Conservation (phyloP, 2,797 vertebrate genomes). For the Myiothlypis coronata region DNA sequence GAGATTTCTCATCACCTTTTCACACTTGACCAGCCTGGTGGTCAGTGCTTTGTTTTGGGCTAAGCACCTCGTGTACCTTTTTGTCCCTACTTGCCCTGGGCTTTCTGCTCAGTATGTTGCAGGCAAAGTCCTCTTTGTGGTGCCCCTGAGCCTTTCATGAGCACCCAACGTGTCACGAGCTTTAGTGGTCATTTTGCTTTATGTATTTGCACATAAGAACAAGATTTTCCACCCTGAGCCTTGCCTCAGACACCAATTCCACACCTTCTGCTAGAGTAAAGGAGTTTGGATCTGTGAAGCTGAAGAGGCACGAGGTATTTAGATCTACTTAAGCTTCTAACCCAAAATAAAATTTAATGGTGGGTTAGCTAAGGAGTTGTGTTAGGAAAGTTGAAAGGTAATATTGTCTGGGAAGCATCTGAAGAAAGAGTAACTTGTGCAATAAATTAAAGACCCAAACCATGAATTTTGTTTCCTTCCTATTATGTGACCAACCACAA, state of each 20-base stretch:
- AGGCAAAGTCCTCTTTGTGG: background rate
- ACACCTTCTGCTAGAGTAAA: background rate
- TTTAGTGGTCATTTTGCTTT: background rate
- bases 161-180: accelerated
- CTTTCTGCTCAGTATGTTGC: background rate
- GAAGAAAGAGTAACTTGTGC: background rate
- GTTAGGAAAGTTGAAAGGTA: background rate
- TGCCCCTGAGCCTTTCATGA: background rate
- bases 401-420: background rate
- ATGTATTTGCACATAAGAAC: background rate
- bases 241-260: background rate
- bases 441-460: background rate
- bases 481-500: background rate
- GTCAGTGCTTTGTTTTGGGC: background rate
- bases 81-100: background rate
- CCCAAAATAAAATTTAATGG: background rate
- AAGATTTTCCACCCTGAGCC: background rate
- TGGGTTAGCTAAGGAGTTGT: background rate
- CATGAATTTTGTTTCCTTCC: background rate
- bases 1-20: background rate
- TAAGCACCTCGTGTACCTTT: background rate
- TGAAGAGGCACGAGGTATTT: background rate
- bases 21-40: background rate
- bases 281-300: background rate
- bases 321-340: background rate